Evolutionary conservation across 1,140 invertebrate species (phyloP).

Genomic region (Streblospio benedicti): DNA sequence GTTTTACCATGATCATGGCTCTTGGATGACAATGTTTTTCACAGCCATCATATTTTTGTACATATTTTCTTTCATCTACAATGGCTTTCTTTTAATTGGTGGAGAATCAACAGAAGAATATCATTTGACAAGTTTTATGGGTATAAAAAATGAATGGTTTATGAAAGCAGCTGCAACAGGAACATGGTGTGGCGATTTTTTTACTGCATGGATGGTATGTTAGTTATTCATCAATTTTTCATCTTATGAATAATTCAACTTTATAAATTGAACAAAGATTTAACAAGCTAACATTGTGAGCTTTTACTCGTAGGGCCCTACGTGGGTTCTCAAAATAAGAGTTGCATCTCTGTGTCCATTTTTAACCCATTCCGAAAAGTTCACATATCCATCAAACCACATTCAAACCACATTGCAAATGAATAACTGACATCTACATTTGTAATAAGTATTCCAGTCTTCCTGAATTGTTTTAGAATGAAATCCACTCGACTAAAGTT

Average conservation of each 20-base stretch:
- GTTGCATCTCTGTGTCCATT: no score
- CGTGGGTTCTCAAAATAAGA: no score
- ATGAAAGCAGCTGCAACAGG: slow-evolving; percentile 55
- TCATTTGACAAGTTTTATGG: slow-evolving; percentile 41
- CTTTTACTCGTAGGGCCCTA: no score
- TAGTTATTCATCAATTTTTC: background rate
- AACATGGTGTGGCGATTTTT: slow-evolving; percentile 54
- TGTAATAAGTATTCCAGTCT: no score
- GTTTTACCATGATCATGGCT: slow-evolving; percentile 53
- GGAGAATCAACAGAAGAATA: slow-evolving; percentile 42
- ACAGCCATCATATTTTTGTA: slow-evolving; percentile 50
- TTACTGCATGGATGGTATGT: slow-evolving; percentile 52
- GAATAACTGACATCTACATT: no score
- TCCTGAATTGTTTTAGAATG: no score
- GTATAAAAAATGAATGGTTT: slow-evolving; percentile 43
- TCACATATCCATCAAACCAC: no score
- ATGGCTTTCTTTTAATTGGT: slow-evolving; percentile 46
- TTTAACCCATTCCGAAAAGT: no score
- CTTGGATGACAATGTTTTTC: slow-evolving; percentile 55
- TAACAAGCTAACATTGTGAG: no score
- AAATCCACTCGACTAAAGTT: no score
- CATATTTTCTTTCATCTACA: slow-evolving; percentile 52
- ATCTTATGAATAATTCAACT: background rate
- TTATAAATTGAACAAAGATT: no score
- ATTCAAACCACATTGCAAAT: no score